Conservation (phyloP, 2,113 vertebrate genomes). For the Quiscalus mexicanus region DNA sequence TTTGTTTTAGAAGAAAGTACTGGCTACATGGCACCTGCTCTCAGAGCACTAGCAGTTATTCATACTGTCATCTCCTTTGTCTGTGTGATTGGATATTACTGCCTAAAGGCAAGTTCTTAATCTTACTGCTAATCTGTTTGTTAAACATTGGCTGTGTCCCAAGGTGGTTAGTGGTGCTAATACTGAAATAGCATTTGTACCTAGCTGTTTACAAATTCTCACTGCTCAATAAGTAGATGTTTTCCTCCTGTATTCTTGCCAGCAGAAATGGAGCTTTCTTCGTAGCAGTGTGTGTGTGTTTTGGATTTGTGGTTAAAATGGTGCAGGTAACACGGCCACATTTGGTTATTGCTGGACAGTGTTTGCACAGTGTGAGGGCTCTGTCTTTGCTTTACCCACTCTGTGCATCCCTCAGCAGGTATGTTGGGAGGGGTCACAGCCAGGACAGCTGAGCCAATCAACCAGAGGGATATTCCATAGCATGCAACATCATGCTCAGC, state of each 20-base stretch:
- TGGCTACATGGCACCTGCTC: conserved; percentile 94
- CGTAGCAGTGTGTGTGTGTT: not conserved
- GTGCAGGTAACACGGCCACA: not conserved
- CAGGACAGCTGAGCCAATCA: not conserved
- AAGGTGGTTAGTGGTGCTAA: not conserved
- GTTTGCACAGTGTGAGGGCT: not conserved
- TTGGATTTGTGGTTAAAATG: not conserved
- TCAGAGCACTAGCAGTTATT: conserved; percentile 88
- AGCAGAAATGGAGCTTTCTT: not conserved
- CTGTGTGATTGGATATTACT: conserved; percentile 97
- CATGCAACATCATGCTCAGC: not conserved
- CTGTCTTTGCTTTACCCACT: not conserved
- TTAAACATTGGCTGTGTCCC: not conserved
- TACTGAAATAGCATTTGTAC: not conserved
- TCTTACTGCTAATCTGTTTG: not conserved
- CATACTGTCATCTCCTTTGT: conserved; percentile 96
- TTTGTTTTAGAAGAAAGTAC: conserved; percentile 97
- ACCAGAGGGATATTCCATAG: not conserved
- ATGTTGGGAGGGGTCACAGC: not conserved
- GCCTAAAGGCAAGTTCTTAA: conserved; percentile 86
- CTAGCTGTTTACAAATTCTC: not conserved
- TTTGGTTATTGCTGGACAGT: not conserved
- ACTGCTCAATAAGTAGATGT: not conserved
- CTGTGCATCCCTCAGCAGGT: not conserved
- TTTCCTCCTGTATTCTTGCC: not conserved